A percentile compares a stretch with the other conserved stretches of the same genome.
phyloP scores from a whole-genome alignment of 2,113 vertebrate species.

The Erpornis zantholeuca region DNA sequence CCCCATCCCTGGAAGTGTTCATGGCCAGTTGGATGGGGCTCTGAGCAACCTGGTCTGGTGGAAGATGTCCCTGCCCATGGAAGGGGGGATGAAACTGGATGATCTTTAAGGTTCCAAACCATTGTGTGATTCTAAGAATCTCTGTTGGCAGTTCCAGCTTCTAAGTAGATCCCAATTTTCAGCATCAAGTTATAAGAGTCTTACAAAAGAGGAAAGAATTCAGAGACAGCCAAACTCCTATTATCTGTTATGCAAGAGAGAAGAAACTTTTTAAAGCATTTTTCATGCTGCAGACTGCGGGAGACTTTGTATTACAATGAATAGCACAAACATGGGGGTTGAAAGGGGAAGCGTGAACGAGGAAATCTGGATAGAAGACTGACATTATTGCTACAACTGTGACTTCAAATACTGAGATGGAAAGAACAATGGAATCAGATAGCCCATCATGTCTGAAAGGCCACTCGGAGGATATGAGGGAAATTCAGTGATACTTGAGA shows the following conservation, averaged over 20 bases:
- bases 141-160: background rate
- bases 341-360: background rate
- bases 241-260: background rate
- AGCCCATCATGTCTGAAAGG: constrained; percentile 11
- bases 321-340: background rate
- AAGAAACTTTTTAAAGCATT: background rate
- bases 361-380: background rate
- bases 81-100: background rate
- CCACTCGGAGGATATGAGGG: background rate
- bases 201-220: background rate
- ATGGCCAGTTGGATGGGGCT: background rate
- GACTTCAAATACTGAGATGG: background rate
- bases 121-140: background rate
- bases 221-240: background rate
- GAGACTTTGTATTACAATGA: background rate
- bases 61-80: background rate
- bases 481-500: constrained; percentile 23
- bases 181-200: background rate
- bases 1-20: background rate
- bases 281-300: background rate
- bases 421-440: background rate
- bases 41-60: background rate
- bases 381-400: background rate
- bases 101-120: background rate
- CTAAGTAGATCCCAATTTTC: background rate